Conservation (phyloP, 2,113 vertebrate species). For the Corydoras maculifer region DNA sequence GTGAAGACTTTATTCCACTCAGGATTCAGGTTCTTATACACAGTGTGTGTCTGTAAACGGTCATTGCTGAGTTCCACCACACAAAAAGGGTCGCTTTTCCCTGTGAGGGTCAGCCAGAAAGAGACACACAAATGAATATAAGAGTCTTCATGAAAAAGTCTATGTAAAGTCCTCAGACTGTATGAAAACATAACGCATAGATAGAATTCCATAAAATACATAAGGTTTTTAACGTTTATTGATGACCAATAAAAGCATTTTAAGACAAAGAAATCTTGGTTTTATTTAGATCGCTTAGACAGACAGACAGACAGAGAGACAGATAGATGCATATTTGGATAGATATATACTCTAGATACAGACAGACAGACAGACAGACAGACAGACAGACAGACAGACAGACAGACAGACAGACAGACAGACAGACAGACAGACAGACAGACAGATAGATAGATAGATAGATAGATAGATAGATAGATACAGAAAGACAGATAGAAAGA, state of each 20-base stretch:
- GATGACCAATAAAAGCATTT: neutral
- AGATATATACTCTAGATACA: neutral
- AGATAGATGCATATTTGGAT: neutral
- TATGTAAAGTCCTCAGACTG: slow-evolving; percentile 34
- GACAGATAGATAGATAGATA: no score
- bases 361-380: slow-evolving; percentile 49
- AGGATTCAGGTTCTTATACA: slow-evolving; percentile 96
- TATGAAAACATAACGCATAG: slow-evolving; percentile 4
- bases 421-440: no score
- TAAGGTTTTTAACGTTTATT: no score
- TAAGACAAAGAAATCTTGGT: slow-evolving; percentile 43
- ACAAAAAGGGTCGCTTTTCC: slow-evolving; percentile 98
- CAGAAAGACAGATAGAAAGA: no score
- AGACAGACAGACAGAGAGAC: neutral
- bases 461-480: no score
- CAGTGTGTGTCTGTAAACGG: slow-evolving; percentile 88
- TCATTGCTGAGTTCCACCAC: slow-evolving; percentile 96
- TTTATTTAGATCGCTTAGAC: slow-evolving; percentile 42
- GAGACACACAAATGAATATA: slow-evolving; percentile 18
- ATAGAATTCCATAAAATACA: no score
- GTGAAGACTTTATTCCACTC: slow-evolving; percentile 99
- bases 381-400: no score
- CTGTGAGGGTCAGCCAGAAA: slow-evolving; percentile 55
- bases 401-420: no score
- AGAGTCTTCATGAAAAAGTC: slow-evolving; percentile 24